Evolutionary conservation across 2,113 vertebrate species (phyloP), one percentile per base, ranked within the genome.

Genomic region (Chiloscyllium plagiosum): DNA sequence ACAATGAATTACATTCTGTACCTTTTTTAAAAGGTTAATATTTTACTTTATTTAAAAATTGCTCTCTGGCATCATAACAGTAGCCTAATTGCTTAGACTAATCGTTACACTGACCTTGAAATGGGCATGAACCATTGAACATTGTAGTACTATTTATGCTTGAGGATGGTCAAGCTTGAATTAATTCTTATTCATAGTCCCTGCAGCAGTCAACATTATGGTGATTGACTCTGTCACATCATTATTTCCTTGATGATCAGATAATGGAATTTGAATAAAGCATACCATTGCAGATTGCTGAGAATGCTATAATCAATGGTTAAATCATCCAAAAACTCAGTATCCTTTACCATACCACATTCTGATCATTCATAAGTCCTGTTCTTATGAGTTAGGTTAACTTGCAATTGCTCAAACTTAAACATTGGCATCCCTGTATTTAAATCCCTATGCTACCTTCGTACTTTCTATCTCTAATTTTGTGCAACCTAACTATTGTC

Each of bases 21-120:
- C 52, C 13, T 65, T n/a, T 61, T 61, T 93, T 93, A 37, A 66
- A 37, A 66, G 56, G 61, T 42, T 66, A 37, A n/a, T 20, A 92
- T 66, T 93, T 93, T 66, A 66, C 61, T 93, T 93, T 37, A 65
- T 93, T 93, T 93, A 66, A 95, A 47, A 95, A 72, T 8, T 94
- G 66, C 66, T 70, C 22, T 95, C 66, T 29, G 42, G 22, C 37
- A 26, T 70, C 68, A 22, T 69, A 72, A 50, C 72, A 47, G 33
- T 22, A 24, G 65, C 56, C 26, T 26, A 90, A 61, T 90, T 89
- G 24, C 42, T 95, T 47, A 95, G 26, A 76, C 13, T 70, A 72
- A 50, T 29, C 72, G 66, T 26, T 26, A 72, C 3, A 70, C 22
- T 4, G 42, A 70, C 24, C 93, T 95, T 95, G 69, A 72, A 72